Evolutionary conservation across 2,797 vertebrate species (phyloP), one percentile per base, ranked within the genome.

Genomic region (Synaphobranchus kaupii): DNA sequence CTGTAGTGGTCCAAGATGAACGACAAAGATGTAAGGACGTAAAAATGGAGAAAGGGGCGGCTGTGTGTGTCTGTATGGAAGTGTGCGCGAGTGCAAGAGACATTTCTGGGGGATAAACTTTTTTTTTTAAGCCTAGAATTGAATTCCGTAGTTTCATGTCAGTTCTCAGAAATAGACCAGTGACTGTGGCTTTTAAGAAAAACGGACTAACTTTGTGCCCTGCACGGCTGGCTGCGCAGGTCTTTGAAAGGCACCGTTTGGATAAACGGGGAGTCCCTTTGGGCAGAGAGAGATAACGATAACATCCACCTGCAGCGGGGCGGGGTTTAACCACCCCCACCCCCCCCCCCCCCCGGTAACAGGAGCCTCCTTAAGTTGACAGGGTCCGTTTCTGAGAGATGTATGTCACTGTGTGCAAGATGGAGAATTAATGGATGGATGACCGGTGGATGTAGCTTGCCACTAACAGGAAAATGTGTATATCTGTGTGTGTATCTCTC

Each of bases 1-100:
- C 95, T 95, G 93, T 95, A 96, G 96, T 96, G 95, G 95, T 93
- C 95, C 95, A 95, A 94, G 96, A 96, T 95, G 95, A 96, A 95
- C 95, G 94, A 91, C 95, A 96, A 94, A 90, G 92, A 96, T 96
- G 95, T 96, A 96, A 96, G 95, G 93, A 95, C 91, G 94, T 94
- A 88, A 17, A 85, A 88, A 89, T 84, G 87, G 92, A 93, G 92
- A 92, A 91, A 92, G 94, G 93, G 91, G 91, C 91, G 91, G 54
- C 91, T 73, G 84, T 90, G 93, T 91, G 89, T 92, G 93, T 88
- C 86, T 17, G 47, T 71, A 0, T 8, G 90, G 85, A 48, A 52
- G 76, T 89, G 85, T 84, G 85, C 88, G 85, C 90, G 81, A 13
- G 68, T 34, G 31, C 9, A 31, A 78, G 44, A 48, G 17, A 25